Conservation (phyloP, 2,888 invertebrate genomes). For the Drosophila incognita region DNA sequence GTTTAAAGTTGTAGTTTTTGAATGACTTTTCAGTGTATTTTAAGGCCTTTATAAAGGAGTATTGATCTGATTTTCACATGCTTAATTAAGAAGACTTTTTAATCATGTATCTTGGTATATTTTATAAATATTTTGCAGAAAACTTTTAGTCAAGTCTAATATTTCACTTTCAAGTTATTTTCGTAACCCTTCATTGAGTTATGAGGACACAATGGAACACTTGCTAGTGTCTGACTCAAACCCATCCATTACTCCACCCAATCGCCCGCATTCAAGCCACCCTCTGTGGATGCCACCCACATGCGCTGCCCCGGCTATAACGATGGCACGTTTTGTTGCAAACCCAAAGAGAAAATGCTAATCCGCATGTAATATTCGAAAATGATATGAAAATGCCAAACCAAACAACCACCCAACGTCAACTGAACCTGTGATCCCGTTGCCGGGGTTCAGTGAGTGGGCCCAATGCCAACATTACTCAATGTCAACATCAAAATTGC, state of each 20-base stretch:
- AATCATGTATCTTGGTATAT: background rate
- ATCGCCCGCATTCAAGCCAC: slow-evolving; percentile 53
- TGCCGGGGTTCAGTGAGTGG: slow-evolving; percentile 20
- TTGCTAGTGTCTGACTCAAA: slow-evolving; percentile 16
- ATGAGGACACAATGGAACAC: slow-evolving; percentile 16
- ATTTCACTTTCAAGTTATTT: slow-evolving; percentile 4
- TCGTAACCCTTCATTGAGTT: slow-evolving; percentile 28
- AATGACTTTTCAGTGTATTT: background rate
- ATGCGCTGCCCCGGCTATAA: slow-evolving; percentile 30
- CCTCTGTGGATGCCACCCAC: slow-evolving; percentile 51
- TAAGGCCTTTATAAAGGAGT: background rate
- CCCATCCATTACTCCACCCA: slow-evolving; percentile 40
- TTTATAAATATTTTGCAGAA: no score
- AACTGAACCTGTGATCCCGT: slow-evolving; percentile 20
- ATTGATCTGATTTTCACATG: background rate
- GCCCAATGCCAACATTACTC: slow-evolving; percentile 74
- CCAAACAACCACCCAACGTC: slow-evolving; percentile 76
- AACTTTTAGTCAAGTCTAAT: slow-evolving; percentile 2
- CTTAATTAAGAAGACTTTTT: background rate
- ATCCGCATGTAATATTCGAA: slow-evolving; percentile 83
- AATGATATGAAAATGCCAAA: slow-evolving; percentile 80
- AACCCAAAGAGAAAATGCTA: slow-evolving; percentile 79
- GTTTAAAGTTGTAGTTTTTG: background rate
- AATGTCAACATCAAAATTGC: slow-evolving; percentile 80
- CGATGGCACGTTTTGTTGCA: slow-evolving; percentile 76